Base-by-base conservation (phyloP, 1,140 invertebrate species). In the Bombus turneri region DNA sequence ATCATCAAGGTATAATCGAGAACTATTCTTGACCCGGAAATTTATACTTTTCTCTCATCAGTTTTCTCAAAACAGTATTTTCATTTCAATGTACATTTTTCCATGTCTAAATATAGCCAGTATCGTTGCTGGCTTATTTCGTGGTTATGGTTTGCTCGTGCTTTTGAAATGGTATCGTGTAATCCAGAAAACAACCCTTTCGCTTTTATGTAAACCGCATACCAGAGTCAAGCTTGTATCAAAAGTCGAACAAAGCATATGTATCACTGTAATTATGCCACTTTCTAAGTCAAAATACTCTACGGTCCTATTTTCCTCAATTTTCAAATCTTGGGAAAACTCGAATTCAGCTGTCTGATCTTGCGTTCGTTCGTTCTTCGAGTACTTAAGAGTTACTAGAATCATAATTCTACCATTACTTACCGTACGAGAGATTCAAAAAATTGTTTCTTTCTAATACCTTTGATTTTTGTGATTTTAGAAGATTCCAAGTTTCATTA, bases 121-220 rank as follows among this genome's bases (percentile, higher is more conserved):
- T 31, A 31, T 31, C 41, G 34, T n/a, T 37, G 28, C 3, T 25
- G n/a, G n/a, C 3, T 34, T 73, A 13, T 72, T 28, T 73, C 13
- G 18, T 34, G 28, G n/a, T 81, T 47, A 6, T 18, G 43, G 15
- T 47, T 5, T 47, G 43, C 43, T 81, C 41, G 10, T 81, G 28
- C 34, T 47, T 73, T 73, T 47, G n/a, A 73, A 41, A 57, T 25
- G 28, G n/a, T 6, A 41, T 37, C 12, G 28, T 8, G 31, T 39
- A 25, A 64, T 66, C 15, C 28, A 83, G 28, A 66, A 76, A 83
- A 25, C 59, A 66, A 74, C 25, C 41, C 62, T 75, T 75, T 53
- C 18, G 25, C 28, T 39, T 39, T 41, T 28, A 37, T 2, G 22
- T 34, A 9, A 57, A 53, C 28, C 28, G 43, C 47, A 37, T 22